phyloP scores from a whole-genome alignment of 2,797 vertebrate genomes.

The Phaenicophaeus curvirostris region DNA sequence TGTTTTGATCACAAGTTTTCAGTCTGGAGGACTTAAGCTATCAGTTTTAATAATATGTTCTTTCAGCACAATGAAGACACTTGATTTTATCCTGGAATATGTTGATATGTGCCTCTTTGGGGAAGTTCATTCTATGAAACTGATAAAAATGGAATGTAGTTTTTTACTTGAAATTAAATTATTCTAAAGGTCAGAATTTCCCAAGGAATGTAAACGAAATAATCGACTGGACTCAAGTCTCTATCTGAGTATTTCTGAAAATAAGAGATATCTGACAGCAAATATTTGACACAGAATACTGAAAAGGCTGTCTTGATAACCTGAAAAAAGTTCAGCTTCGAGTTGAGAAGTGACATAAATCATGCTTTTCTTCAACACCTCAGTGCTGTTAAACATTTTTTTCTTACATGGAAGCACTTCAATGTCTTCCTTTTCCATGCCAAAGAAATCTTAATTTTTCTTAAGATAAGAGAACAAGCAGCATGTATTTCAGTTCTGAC shows the following conservation, averaged over 20 bases:
- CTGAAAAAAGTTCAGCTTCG: not conserved
- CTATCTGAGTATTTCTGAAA: not conserved
- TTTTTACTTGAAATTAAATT: not conserved
- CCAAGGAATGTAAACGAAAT: not conserved
- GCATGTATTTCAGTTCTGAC: not conserved
- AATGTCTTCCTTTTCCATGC: not conserved
- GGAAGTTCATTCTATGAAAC: not conserved
- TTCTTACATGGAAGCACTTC: not conserved
- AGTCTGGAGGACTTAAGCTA: not conserved
- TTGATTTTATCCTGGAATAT: not conserved
- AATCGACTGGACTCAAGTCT: not conserved
- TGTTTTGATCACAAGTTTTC: not conserved
- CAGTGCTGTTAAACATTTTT: not conserved
- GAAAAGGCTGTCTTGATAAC: not conserved
- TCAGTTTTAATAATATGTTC: not conserved
- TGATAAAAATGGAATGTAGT: not conserved
- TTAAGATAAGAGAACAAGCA: not conserved
- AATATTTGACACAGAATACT: not conserved
- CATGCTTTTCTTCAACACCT: not conserved
- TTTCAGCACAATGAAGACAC: not conserved
- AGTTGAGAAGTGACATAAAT: not conserved
- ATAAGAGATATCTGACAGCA: not conserved
- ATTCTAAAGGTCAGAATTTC: constrained; percentile 14
- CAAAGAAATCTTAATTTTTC: not conserved
- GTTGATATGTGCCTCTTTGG: not conserved